These are phyloP conservation scores for Micromesistius poutassou DNA, from an alignment of 2,797 vertebrate genomes.

Conservation along the genomic window DNA sequence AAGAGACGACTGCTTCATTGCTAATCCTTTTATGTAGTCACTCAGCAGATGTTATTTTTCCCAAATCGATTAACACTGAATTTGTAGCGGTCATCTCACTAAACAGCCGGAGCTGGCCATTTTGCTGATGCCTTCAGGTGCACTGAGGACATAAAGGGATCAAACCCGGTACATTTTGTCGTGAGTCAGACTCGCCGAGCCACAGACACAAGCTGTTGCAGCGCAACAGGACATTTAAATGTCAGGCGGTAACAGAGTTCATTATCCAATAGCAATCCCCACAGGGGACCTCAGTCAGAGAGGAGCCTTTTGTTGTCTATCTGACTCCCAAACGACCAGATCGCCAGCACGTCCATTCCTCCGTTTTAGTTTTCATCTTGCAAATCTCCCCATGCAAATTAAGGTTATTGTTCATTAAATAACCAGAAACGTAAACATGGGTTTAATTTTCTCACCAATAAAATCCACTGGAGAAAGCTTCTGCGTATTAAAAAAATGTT, in stretches of 20 bases:
- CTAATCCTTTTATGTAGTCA: neutral
- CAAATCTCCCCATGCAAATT: neutral
- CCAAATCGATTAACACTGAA: neutral
- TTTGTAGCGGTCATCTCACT: neutral
- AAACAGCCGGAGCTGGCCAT: neutral
- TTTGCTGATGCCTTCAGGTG: neutral
- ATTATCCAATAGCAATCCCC: neutral
- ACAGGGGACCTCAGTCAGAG: neutral
- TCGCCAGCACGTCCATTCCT: neutral
- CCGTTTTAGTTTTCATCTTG: neutral
- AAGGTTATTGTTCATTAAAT: neutral
- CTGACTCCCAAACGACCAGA: neutral
- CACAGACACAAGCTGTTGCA: neutral
- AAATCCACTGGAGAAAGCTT: neutral
- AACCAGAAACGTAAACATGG: neutral
- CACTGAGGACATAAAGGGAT: neutral
- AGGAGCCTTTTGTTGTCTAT: too few relatives aligned
- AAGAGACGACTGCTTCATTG: neutral
- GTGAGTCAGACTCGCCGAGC: neutral
- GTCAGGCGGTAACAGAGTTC: neutral
- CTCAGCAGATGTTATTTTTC: neutral
- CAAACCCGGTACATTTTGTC: neutral
- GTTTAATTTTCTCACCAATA: neutral
- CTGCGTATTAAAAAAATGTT: neutral
- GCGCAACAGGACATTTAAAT: neutral